Base-by-base conservation (phyloP, 2,113 vertebrate genomes). In the Laterallus jamaicensis region DNA sequence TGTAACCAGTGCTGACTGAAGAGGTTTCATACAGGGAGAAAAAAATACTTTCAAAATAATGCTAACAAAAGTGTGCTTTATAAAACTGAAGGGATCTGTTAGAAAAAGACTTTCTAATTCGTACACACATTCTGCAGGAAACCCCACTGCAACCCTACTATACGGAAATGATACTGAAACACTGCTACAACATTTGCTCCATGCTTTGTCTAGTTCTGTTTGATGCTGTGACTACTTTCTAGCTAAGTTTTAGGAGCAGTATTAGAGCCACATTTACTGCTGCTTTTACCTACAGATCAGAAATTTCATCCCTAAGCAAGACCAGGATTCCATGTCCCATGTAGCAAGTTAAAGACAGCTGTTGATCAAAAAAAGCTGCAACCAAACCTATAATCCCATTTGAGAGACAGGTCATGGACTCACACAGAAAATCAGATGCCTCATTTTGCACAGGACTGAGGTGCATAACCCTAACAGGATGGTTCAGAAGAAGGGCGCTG, bases 31-130 rank as follows among this genome's bases (percentile, higher is more conserved):
- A 84, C 10, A 40, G 13, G 4, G 21, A 42, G 39, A 95, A 63
- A 95, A 93, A 92, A 95, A 95, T 89, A 56, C 40, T 80, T 88
- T 66, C 56, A 91, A 91, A 95, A 93, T 79, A 92, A 87, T 60
- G 39, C 26, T 66, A 89, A 50, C 77, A 75, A 68, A 93, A 91
- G 52, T 0, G 2, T 44, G 49, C 58, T 95, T 84, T 75, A 93
- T 77, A 92, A 95, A 93, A 82, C 52, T 15, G 35, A 85, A 91
- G 39, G 49, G 84, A 71, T 76, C 37, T 82, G 49, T 71, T 89
- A 52, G 62, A 92, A 91, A 90, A 86, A 84, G 56, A 82, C 32
- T 15, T 89, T 95, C 49, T 79, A 71, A 86, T 91, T 96, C 88
- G 47, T 56, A 60, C 40, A 60, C 7, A 37, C 8, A 6, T 84